These are phyloP conservation scores for Gallinago paraguaiae DNA, from an alignment of 2,113 vertebrate species.

Conservation along the genomic window DNA sequence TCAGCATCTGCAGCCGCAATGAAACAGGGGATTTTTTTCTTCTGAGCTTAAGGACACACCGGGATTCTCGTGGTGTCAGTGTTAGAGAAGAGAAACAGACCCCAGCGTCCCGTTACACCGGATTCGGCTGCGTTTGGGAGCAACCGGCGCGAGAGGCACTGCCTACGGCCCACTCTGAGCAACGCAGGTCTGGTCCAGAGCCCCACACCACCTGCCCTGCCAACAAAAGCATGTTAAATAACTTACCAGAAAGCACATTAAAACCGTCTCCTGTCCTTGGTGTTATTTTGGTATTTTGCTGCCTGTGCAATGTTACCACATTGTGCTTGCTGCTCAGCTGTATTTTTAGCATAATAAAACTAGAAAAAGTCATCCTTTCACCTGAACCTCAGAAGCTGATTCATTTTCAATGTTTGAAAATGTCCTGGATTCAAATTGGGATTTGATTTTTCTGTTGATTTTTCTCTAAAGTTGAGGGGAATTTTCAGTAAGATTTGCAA, in stretches of 20 bases:
- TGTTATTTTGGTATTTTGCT: slow-evolving; percentile 64
- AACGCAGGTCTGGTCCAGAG: slow-evolving; percentile 57
- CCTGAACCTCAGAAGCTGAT: not conserved
- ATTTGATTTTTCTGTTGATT: not conserved
- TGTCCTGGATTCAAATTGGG: not conserved
- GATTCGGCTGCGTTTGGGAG: slow-evolving; percentile 47
- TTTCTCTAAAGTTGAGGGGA: not conserved
- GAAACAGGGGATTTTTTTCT: not conserved
- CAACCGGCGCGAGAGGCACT: slow-evolving; percentile 51
- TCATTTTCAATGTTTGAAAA: slow-evolving; percentile 34
- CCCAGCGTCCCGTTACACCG: not conserved
- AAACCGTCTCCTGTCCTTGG: slow-evolving; percentile 26
- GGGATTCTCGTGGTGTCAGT: slow-evolving; percentile 38
- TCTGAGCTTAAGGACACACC: not conserved
- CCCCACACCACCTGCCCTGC: slow-evolving; percentile 42
- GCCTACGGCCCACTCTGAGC: slow-evolving; percentile 55
- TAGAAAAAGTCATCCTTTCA: not conserved
- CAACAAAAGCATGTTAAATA: slow-evolving; percentile 71
- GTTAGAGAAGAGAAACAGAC: slow-evolving; percentile 57
- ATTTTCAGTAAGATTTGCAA: not conserved
- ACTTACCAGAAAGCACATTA: slow-evolving; percentile 68
- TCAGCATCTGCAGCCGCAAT: not conserved
- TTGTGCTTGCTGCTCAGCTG: slow-evolving; percentile 14
- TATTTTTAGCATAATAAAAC: not conserved
- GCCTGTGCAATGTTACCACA: slow-evolving; percentile 31